Conservation (phyloP, 2,888 invertebrate genomes). For the Stenichneumon culpator region DNA sequence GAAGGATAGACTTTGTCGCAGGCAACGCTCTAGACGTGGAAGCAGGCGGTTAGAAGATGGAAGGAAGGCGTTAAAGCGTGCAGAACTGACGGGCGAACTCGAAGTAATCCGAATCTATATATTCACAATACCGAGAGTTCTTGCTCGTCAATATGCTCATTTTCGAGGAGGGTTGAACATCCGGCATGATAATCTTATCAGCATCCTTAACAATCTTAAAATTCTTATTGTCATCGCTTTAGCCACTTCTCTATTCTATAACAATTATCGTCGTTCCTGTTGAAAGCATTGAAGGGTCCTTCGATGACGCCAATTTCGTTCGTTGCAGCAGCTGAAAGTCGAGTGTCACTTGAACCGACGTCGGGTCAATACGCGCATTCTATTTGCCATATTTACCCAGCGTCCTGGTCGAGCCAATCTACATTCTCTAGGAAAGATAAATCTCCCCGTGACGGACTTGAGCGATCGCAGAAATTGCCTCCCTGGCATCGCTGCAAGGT, state of each 20-base stretch:
- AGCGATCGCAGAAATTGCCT: background rate
- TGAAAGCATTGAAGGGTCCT: too few species aligned
- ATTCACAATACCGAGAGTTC: conserved; percentile 37
- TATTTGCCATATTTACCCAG: background rate
- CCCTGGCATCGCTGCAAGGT: background rate
- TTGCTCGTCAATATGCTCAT: conserved; percentile 37
- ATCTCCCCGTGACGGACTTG: background rate
- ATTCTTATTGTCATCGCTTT: too few species aligned
- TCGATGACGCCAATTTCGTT: too few species aligned
- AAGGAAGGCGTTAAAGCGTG: conserved; percentile 23
- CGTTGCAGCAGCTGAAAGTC: too few species aligned
- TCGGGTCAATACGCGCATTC: background rate
- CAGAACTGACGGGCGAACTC: conserved; percentile 35
- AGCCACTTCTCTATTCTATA: background rate
- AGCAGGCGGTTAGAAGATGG: background rate
- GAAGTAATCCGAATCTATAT: conserved; percentile 43
- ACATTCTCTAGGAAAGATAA: conserved; percentile 14
- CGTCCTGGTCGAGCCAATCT: too few species aligned
- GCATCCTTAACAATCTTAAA: background rate
- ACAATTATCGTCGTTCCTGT: background rate
- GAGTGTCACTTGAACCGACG: background rate
- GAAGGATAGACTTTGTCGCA: conserved; percentile 27
- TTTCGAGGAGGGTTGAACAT: conserved; percentile 3
- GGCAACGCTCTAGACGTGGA: background rate
- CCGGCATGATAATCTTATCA: conserved; percentile 18